These are phyloP conservation scores for Lysiphlebus fabarum DNA, from an alignment of 1,140 invertebrate genomes.

Conservation along the genomic window DNA sequence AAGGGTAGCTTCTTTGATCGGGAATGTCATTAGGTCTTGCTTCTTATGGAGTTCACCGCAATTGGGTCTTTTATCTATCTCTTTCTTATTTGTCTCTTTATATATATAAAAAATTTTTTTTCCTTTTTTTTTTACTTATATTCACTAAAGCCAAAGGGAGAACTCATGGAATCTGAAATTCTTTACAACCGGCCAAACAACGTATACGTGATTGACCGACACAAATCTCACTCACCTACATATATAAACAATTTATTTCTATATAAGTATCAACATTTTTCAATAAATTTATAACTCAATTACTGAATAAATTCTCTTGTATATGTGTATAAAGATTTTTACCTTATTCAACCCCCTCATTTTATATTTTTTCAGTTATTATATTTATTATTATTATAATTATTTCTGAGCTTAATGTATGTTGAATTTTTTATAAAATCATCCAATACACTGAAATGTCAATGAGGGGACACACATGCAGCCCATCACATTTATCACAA, in stretches of 20 bases:
- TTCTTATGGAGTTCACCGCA: conserved; percentile 25
- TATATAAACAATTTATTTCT: no score
- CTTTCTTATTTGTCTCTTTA: conserved; percentile 6
- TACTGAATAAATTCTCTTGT: conserved; percentile 8
- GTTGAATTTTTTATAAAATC: conserved; percentile 4
- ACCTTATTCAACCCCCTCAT: neutral
- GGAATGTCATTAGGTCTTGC: conserved; percentile 42
- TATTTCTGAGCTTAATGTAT: neutral
- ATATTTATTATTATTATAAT: no score
- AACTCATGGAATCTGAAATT: conserved; percentile 15
- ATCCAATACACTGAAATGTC: neutral
- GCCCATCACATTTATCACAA: no score
- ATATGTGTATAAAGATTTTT: neutral
- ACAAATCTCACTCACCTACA: neutral
- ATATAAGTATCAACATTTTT: conserved; percentile 11
- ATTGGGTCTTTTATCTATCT: conserved; percentile 19
- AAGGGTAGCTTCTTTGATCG: conserved; percentile 44
- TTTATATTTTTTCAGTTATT: no score
- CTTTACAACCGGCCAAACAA: conserved; percentile 11
- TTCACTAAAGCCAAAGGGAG: neutral
- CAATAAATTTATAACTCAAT: conserved; percentile 24
- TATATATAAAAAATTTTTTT: no score
- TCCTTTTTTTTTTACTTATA: conserved; percentile 14
- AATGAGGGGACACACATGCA: neutral
- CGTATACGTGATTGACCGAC: conserved; percentile 19